Evolutionary conservation across 30 jellyfish, hydroid and myxozoan genomes (phyloP), one percentile per base, ranked within the genome.

Genomic region (Aurelia aurita): DNA sequence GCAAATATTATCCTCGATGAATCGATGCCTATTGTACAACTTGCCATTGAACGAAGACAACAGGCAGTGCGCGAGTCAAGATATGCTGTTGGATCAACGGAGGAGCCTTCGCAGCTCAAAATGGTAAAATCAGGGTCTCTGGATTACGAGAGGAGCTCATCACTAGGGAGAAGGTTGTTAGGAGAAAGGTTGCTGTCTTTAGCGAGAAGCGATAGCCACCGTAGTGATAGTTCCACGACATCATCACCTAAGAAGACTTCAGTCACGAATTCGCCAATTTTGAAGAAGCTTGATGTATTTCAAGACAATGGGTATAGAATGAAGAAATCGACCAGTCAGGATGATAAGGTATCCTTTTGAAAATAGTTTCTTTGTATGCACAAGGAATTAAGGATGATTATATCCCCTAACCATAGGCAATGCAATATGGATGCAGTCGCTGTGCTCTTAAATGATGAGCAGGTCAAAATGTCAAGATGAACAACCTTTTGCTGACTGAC

Each of bases 181-280:
- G 84, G 84, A 11, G 55, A 66, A 9, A 20, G 77, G 26, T 22
- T 58, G 25, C 54, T 54, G 44, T 45, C 82, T 1, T 80, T 39
- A 57, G 74, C 63, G 58, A 59, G 90, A 39, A 64, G 90, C 26
- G 82, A 80, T 46, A 80, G 90, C 35, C 69, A 43, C 67, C 80
- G 74, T 27, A 80, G 90, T 47, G 90, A 80, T 49, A 46, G 74
- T 45, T 61, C 82, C 3, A 64, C 54, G 2, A 21, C 83, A 9
- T 80, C 90, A 23, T 35, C 90, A 60, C 82, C 90, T 2, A 80
- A 55, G 77, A 80, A 80, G 22, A 20, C 35, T 0, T 80, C 90
- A 7, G 61, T 66, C 25, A 70, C 77, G 19, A 80, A 29, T 25
- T 80, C 90, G 1, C 90, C 90, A 1, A 64, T 80, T 25, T 70